These are phyloP conservation scores for Metallyticus violacea DNA, from an alignment of 2,888 invertebrate genomes.

Conservation along the genomic window DNA sequence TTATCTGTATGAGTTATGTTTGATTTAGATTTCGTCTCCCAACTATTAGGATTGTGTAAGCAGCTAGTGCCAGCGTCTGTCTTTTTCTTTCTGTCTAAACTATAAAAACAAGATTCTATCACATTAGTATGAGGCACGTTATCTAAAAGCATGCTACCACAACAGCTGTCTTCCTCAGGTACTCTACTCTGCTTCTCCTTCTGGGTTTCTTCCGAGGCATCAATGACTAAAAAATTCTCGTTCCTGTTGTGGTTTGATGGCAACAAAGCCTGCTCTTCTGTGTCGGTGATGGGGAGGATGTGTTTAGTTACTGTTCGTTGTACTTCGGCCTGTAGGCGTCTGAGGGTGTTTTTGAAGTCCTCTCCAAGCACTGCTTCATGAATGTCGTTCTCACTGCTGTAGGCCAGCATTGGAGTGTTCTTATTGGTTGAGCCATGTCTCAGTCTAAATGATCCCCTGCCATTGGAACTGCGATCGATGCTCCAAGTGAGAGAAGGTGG, in stretches of 20 bases:
- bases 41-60: not conserved
- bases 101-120: not conserved
- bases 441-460: constrained; percentile 16
- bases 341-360: constrained; percentile 54
- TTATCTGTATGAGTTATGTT: not conserved
- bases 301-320: not conserved
- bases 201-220: constrained; percentile 40
- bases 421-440: not conserved
- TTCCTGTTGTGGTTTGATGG: constrained; percentile 7
- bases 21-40: not conserved
- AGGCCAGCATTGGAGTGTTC: constrained; percentile 33
- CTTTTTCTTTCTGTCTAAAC: not conserved
- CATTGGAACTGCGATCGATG: constrained; percentile 24
- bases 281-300: not conserved
- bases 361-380: constrained; percentile 51
- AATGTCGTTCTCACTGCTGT: constrained; percentile 58
- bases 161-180: not conserved
- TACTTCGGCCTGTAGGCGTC: constrained; percentile 43
- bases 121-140: constrained; percentile 12
- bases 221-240: constrained; percentile 43
- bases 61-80: not conserved
- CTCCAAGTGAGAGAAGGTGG: constrained; percentile 40
- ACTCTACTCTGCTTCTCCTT: not conserved
- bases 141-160: not conserved
- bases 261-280: not conserved